These are phyloP conservation scores for Leontopithecus rosalia DNA, from an alignment of 2,797 vertebrate genomes.

Conservation along the genomic window DNA sequence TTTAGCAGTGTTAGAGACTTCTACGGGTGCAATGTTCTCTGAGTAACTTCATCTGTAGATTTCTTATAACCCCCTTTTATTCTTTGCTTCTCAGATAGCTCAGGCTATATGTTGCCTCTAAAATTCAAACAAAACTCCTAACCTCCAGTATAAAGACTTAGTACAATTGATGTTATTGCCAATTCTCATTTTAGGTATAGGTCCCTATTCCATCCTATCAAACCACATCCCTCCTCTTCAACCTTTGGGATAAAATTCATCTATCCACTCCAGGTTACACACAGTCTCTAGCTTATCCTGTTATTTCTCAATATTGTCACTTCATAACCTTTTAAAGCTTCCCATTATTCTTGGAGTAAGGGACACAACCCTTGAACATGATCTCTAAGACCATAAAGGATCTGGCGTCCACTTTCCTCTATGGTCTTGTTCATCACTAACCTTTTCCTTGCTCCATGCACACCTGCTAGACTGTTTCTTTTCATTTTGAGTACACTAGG, in stretches of 20 bases:
- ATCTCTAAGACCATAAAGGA: background rate
- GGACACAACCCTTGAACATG: background rate
- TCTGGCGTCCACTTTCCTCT: background rate
- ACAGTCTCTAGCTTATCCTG: background rate
- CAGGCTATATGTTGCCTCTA: background rate
- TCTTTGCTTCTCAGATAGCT: background rate
- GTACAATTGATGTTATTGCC: background rate
- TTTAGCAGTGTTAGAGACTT: background rate
- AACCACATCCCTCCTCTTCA: background rate
- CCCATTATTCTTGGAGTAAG: background rate
- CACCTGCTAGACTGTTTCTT: background rate
- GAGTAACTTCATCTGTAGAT: background rate
- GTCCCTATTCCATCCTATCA: background rate
- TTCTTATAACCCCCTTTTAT: background rate
- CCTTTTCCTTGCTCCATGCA: background rate
- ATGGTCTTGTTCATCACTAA: background rate
- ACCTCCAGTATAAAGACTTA: background rate
- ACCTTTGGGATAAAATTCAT: background rate
- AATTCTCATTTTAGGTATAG: background rate
- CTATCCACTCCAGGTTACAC: background rate
- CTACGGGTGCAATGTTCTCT: background rate
- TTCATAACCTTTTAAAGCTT: background rate
- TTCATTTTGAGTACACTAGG: background rate
- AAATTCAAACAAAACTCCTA: conserved; percentile 10
- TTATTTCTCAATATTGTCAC: background rate